Evolutionary conservation across 2,888 invertebrate species (phyloP).

Genomic region (Netelia fuscicornis): DNA sequence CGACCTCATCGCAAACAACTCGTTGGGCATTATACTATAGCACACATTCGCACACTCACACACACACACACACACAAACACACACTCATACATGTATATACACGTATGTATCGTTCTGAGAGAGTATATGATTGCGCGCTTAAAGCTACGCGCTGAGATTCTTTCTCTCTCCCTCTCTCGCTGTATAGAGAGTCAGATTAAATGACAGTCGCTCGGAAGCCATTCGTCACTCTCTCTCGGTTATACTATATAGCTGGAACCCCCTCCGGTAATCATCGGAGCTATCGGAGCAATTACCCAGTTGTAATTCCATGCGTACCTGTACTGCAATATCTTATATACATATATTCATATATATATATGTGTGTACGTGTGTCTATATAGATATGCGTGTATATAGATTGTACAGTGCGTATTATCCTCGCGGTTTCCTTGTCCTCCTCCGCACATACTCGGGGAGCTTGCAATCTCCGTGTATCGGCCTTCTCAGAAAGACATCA

Average conservation of each 20-base stretch:
- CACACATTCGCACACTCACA: not conserved
- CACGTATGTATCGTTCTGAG: constrained; percentile 2
- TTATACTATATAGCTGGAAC: constrained; percentile 33
- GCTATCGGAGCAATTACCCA: constrained; percentile 68
- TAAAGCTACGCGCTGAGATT: constrained; percentile 54
- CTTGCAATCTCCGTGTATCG: constrained; percentile 19
- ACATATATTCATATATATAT: constrained; percentile 3
- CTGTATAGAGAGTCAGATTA: constrained; percentile 63
- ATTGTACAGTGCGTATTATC: constrained; percentile 32
- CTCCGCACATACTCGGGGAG: constrained; percentile 51
- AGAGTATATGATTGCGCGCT: constrained; percentile 62
- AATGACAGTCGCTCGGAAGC: constrained; percentile 70
- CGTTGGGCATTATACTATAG: constrained; percentile 50
- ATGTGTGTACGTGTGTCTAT: constrained; percentile 18
- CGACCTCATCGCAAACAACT: constrained; percentile 69
- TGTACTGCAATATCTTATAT: constrained; percentile 30
- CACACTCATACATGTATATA: not conserved
- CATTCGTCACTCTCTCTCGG: constrained; percentile 63
- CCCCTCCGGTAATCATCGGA: constrained; percentile 66
- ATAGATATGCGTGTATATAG: not conserved
- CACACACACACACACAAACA: constrained; percentile 13
- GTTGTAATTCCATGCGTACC: constrained; percentile 64
- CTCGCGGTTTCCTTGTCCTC: constrained; percentile 61
- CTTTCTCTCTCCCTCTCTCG: constrained; percentile 9
- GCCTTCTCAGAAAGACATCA: constrained; percentile 59